A percentile compares a stretch with the other conserved stretches of the same genome.
Conservation (phyloP, 1,140 invertebrate genomes). For the Leucophenga varia region DNA sequence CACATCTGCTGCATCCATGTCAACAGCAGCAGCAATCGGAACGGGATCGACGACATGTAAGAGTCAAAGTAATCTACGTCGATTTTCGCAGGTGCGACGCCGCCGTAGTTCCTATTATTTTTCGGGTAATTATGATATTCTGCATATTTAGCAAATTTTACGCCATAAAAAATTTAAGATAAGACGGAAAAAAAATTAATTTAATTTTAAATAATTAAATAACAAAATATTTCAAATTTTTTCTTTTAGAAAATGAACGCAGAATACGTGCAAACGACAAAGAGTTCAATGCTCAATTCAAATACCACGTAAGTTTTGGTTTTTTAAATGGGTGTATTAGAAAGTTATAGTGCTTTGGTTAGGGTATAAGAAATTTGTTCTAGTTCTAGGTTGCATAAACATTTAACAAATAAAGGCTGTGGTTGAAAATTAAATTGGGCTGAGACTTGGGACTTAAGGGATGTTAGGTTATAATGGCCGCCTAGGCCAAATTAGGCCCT, state of each 20-base stretch:
- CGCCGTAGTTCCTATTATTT: conserved; percentile 52
- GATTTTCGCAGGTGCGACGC: conserved; percentile 43
- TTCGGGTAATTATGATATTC: conserved; percentile 44
- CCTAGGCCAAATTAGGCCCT: no score
- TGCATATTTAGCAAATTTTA: no score
- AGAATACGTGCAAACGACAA: conserved; percentile 94
- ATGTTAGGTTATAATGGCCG: no score
- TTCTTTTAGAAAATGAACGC: conserved; percentile 60
- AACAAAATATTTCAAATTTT: conserved; percentile 1
- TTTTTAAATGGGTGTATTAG: no score
- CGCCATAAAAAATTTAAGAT: no score
- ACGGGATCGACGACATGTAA: conserved; percentile 16
- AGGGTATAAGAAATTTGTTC: no score
- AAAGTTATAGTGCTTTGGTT: no score
- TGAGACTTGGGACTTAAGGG: no score
- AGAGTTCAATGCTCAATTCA: conserved; percentile 91
- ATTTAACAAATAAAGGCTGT: no score
- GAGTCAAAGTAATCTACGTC: conserved; percentile 27
- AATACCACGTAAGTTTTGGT: conserved; percentile 88
- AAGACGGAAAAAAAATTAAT: neutral
- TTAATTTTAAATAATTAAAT: conserved; percentile 1
- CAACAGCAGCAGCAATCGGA: conserved; percentile 3
- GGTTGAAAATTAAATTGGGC: no score
- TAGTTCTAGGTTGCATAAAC: no score
- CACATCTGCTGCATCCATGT: neutral